Evolutionary conservation across 2,888 invertebrate genomes (phyloP).

Genomic region (Clunio marinus): DNA sequence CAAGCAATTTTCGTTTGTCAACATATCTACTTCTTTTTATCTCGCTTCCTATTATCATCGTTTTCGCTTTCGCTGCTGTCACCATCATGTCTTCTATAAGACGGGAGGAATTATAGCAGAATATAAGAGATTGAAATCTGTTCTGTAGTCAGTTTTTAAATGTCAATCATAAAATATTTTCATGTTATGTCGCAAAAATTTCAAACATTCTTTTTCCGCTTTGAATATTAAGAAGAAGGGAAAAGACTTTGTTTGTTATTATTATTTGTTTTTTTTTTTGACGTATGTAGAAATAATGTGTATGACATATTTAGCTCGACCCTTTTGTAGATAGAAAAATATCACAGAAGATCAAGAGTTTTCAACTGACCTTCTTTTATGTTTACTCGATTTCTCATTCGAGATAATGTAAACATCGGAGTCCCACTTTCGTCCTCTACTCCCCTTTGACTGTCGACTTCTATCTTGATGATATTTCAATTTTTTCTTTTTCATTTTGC

Average conservation of each 20-base stretch:
- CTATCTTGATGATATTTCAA: slow-evolving; percentile 43
- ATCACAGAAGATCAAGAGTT: slow-evolving; percentile 42
- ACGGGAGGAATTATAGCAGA: too few species aligned
- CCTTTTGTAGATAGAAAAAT: too few species aligned
- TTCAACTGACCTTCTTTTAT: slow-evolving; percentile 46
- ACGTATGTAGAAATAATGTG: too few species aligned
- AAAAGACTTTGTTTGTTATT: too few species aligned
- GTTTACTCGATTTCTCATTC: slow-evolving; percentile 40
- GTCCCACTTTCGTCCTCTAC: slow-evolving; percentile 46
- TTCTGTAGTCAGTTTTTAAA: too few species aligned
- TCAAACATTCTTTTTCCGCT: too few species aligned
- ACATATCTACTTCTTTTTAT: slow-evolving; percentile 44
- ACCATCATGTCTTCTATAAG: not conserved
- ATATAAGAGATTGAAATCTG: too few species aligned
- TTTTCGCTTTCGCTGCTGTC: slow-evolving; percentile 22
- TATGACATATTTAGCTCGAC: too few species aligned
- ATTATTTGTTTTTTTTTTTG: too few species aligned
- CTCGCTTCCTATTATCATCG: slow-evolving; percentile 44
- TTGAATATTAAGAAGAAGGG: too few species aligned
- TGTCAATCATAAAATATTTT: too few species aligned
- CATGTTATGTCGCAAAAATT: too few species aligned
- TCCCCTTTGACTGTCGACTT: slow-evolving; percentile 44
- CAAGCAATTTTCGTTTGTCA: slow-evolving; percentile 45
- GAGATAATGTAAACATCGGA: slow-evolving; percentile 57
- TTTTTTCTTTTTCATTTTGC: slow-evolving; percentile 47